A percentile compares a stretch with the other conserved stretches of the same genome.
These are phyloP conservation scores for Myocastor coypus DNA, from an alignment of 2,113 vertebrate species.

Conservation along the genomic window DNA sequence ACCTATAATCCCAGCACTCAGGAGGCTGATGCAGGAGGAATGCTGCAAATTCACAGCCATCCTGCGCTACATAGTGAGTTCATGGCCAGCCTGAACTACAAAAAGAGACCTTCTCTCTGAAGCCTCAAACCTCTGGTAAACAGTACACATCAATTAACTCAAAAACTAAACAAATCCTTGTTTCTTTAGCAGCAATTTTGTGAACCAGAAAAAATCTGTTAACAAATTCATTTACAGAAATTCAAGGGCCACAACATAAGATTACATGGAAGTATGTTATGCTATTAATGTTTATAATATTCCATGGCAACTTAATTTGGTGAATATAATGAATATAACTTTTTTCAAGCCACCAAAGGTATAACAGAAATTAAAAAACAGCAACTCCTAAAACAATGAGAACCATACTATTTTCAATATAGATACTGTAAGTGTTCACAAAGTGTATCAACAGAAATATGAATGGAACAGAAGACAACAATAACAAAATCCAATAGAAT, in stretches of 20 bases:
- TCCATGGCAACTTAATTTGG: slow-evolving; percentile 17
- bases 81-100: background rate
- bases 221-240: slow-evolving; percentile 11
- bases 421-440: slow-evolving; percentile 36
- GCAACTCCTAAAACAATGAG: background rate
- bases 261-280: background rate
- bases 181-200: slow-evolving; percentile 21
- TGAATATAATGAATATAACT: slow-evolving; percentile 45
- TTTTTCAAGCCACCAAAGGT: slow-evolving; percentile 41
- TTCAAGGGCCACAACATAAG: background rate
- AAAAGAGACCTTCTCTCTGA: background rate
- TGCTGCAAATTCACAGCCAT: background rate
- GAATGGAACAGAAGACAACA: background rate
- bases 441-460: slow-evolving; percentile 7
- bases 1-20: background rate
- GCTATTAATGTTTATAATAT: slow-evolving; percentile 11
- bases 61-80: background rate
- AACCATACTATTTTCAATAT: slow-evolving; percentile 36
- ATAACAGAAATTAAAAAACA: slow-evolving; percentile 42
- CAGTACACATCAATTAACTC: background rate
- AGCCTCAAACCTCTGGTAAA: background rate
- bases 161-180: slow-evolving; percentile 36
- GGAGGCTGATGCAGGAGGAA: background rate
- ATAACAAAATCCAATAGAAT: background rate
- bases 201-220: background rate